Base-by-base conservation (phyloP, 2,888 invertebrate species). In the Neoaliturus tenellus region DNA sequence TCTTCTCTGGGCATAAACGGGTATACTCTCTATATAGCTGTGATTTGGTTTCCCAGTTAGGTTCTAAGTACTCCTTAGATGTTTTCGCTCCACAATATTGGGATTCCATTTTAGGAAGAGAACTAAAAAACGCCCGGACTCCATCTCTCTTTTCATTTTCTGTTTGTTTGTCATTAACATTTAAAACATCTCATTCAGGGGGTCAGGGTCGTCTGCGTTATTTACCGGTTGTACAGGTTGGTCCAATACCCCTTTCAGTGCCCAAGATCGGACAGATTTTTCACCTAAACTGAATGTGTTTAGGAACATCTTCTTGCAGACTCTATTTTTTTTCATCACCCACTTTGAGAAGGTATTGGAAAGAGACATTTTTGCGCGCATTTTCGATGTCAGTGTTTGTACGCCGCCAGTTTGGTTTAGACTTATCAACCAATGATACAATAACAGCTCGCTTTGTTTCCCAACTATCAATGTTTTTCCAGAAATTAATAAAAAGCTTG, bases 241-340 rank as follows among this genome's bases (percentile, higher is more conserved):
- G 67, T 81, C 81, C 23, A 81, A 14, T 12, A 31, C 39, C 17
- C 8, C 25, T 81, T 81, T 81, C 67, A 67, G 20, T 2, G 69
- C 81, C 81, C 67, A 81, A 67, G 81, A 48, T 82, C 55, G 25
- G 14, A 82, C 82, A 3, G 82, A 48, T 51, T 75, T 73, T 75
- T 75, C 82, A 23, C 82, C 82, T 25, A 82, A 33, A 55, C 23
- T 51, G 51, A 82, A 82, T 31, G 82, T 75, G 75, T 73, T 82
- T n/a, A 82, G 33, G 44, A 82, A 82, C 82, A 82, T 82, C 20
- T 55, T 73, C 25, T 82, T 82, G 35, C 82, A 82, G 0, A 73
- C 82, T 20, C 75, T 82, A n/a, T 17, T 75, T 25, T 48, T 55
- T 82, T 33, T 51, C 35, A 75, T 82, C 71, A 17, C 58, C 75